phyloP scores from a whole-genome alignment of 2,113 vertebrate genomes.

The Mungos mungo region DNA sequence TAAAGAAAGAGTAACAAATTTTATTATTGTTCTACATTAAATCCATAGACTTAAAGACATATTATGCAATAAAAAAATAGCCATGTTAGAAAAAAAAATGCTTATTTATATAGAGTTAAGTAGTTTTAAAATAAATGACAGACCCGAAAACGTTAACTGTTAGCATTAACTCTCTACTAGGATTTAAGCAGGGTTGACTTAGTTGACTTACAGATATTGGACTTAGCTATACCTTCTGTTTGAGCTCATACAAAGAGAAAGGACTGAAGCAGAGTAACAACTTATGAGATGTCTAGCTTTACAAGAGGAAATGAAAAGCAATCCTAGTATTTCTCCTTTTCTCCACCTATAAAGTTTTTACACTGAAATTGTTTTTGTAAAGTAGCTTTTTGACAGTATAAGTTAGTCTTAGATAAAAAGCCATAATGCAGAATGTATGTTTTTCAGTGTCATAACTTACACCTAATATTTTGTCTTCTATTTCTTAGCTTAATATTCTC shows the following conservation, averaged over 20 bases:
- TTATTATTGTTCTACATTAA: background rate
- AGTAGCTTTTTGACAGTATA: background rate
- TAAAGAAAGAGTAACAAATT: constrained; percentile 75
- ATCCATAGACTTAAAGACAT: background rate
- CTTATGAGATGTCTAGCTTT: background rate
- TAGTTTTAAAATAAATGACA: background rate
- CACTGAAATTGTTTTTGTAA: background rate
- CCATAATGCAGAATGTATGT: background rate
- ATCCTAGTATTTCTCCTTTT: background rate
- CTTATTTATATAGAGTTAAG: background rate
- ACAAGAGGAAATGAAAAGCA: constrained; percentile 8
- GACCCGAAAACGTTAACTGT: background rate
- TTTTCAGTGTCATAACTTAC: background rate
- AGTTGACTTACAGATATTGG: background rate
- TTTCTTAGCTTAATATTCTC: background rate
- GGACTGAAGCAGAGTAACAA: background rate
- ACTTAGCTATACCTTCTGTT: background rate
- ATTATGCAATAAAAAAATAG: background rate
- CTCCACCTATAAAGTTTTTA: background rate
- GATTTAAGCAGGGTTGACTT: background rate
- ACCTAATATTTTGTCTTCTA: background rate
- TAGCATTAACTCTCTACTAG: background rate
- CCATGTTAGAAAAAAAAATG: background rate
- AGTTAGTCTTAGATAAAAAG: background rate
- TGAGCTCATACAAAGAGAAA: background rate